Evolutionary conservation across 2,888 invertebrate genomes (phyloP).

Genomic region (Carterocephalus palaemon): DNA sequence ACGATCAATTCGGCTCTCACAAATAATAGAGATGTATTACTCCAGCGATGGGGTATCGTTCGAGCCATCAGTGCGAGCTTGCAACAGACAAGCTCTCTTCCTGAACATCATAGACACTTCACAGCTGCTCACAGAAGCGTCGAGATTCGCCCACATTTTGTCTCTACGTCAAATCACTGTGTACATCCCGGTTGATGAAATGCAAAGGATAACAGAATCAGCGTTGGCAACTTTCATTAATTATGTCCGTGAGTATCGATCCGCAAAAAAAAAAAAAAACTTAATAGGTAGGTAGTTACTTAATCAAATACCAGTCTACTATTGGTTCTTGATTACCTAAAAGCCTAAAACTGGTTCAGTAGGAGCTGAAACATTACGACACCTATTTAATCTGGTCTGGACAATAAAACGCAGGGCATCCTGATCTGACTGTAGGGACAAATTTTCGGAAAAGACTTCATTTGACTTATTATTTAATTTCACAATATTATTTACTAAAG

Average conservation of each 20-base stretch:
- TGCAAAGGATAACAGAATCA: slow-evolving; percentile 65
- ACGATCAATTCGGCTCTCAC: slow-evolving; percentile 77
- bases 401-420: too few relatives aligned
- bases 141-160: slow-evolving; percentile 63
- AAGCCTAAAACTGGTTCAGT: too few relatives aligned
- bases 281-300: too few relatives aligned
- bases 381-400: too few relatives aligned
- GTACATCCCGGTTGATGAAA: slow-evolving; percentile 62
- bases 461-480: too few relatives aligned
- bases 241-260: slow-evolving; percentile 68
- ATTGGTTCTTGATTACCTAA: too few relatives aligned
- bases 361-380: too few relatives aligned
- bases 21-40: slow-evolving; percentile 84
- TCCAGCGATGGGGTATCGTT: slow-evolving; percentile 80
- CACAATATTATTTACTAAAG: too few relatives aligned
- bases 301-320: too few relatives aligned
- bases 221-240: slow-evolving; percentile 71
- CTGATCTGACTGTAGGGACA: too few relatives aligned
- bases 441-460: too few relatives aligned
- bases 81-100: slow-evolving; percentile 73
- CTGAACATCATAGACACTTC: slow-evolving; percentile 54
- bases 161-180: slow-evolving; percentile 64
- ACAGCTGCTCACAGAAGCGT: slow-evolving; percentile 61
- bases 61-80: slow-evolving; percentile 76
- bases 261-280: too few relatives aligned